Evolutionary conservation across 2,113 vertebrate species (phyloP), one percentile per base, ranked within the genome.

Genomic region (Mustela nigripes): DNA sequence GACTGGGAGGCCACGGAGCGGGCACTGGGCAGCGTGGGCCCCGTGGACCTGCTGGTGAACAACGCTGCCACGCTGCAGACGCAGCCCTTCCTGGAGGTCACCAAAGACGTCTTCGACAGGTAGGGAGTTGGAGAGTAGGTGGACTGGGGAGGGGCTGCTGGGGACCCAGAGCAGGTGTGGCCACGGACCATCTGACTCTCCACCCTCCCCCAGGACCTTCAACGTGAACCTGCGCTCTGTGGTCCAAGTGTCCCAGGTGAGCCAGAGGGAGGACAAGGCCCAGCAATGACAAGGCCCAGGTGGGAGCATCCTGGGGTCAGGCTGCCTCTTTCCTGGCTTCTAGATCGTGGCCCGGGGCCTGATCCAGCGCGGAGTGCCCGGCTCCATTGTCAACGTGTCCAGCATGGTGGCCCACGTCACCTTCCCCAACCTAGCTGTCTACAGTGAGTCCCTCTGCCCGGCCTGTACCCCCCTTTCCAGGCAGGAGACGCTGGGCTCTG

Each of bases 41-140:
- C 99, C 0, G 98, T 99, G 67, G 99, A 99, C 94, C 98, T 99
- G 96, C 98, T 99, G 98, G 99, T 99, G 76, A 99, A 99, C 98
- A 99, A 99, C 4, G 99, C 99, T 0, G 99, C 94, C 0, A 98
- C 96, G 18, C 99, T 99, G 2, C 24, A 76, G 45, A 98, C 99
- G 86, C 99, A 99, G 98, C 98, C 99, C 0, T 99, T 99, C 97
- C 98, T 99, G 62, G 99, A 99, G 33, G 98, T 99, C 95, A 99
- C 99, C 1, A 98, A 99, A 15, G 99, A 99, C 28, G 99, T 98
- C 83, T 99, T 99, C 95, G 98, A 99, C 98, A 98, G 98, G 99
- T 99, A 98, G 98, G 99, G 1, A 2, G 5, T 60, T 1, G 58
- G 22, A 33, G 4, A 4, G 39, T 0, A 3, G 62, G 24, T 3